These are phyloP conservation scores for Tragulus kanchil DNA, from an alignment of 2,113 vertebrate species.

Conservation along the genomic window DNA sequence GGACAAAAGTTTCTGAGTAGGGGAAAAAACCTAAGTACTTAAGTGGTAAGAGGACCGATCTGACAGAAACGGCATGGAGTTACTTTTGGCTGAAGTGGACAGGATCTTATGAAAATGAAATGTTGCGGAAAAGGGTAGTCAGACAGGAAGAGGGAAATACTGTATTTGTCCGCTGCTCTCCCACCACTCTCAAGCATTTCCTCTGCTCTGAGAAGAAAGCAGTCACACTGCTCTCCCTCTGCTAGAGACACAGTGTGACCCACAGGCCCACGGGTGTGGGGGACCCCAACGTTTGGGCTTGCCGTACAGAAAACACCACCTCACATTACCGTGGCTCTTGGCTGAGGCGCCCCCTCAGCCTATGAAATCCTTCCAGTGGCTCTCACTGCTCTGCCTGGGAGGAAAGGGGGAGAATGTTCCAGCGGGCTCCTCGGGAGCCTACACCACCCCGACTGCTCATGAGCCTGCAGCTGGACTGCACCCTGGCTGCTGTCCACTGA, in stretches of 20 bases:
- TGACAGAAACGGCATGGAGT: background rate
- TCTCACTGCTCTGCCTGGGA: background rate
- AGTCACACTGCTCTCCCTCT: constrained; percentile 1
- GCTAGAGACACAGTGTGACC: background rate
- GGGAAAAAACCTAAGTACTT: background rate
- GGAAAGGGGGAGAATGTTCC: background rate
- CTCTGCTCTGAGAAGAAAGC: constrained; percentile 64
- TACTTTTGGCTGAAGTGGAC: constrained; percentile 43
- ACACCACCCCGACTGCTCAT: background rate
- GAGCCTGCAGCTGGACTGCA: background rate
- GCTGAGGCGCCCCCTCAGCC: background rate
- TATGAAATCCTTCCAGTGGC: background rate
- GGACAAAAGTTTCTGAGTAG: background rate
- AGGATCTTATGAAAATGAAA: constrained; percentile 53
- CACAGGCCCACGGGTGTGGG: background rate
- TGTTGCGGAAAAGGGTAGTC: background rate
- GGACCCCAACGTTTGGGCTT: rapidly evolving
- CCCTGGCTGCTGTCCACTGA: background rate
- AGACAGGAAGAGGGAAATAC: constrained; percentile 49
- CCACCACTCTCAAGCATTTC: constrained; percentile 61
- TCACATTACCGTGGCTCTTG: background rate
- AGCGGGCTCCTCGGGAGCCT: background rate
- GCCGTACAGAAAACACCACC: rapidly evolving
- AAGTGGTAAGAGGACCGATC: background rate
- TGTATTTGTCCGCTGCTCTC: constrained; percentile 46